phyloP scores from a whole-genome alignment of 2,888 invertebrate genomes.

The Drosophila formosana region DNA sequence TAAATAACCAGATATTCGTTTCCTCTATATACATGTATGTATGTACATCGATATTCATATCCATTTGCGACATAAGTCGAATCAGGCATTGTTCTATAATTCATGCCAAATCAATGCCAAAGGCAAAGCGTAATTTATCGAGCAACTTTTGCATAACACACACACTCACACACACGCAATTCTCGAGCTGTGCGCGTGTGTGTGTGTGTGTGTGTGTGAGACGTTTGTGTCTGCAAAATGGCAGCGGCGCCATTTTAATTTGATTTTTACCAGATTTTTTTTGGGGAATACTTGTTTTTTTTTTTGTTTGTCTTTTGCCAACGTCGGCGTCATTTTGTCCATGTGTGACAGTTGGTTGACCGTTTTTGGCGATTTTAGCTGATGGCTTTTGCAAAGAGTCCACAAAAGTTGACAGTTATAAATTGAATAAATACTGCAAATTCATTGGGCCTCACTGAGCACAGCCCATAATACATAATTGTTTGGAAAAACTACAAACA shows the following conservation, averaged over 20 bases:
- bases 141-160: constrained; percentile 47
- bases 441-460: constrained; percentile 27
- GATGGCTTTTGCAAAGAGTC: constrained; percentile 38
- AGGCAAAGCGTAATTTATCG: constrained; percentile 59
- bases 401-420: constrained; percentile 40
- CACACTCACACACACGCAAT: constrained; percentile 10
- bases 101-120: constrained; percentile 66
- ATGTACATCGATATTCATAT: constrained; percentile 5
- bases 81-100: constrained; percentile 45
- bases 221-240: constrained; percentile 52
- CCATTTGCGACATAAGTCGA: not conserved
- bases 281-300: not conserved
- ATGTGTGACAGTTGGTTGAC: constrained; percentile 68
- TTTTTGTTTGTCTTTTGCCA: constrained; percentile 23
- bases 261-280: constrained; percentile 57
- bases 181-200: not conserved
- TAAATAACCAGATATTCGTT: not conserved
- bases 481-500: constrained; percentile 11
- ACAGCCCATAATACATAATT: constrained; percentile 21
- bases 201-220: constrained; percentile 22
- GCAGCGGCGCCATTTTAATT: constrained; percentile 75
- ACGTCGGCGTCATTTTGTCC: constrained; percentile 63
- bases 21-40: not conserved
- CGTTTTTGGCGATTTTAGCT: constrained; percentile 63
- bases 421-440: constrained; percentile 45